Conservation (phyloP, 2,113 vertebrate genomes). For the Semicossyphus pulcher region DNA sequence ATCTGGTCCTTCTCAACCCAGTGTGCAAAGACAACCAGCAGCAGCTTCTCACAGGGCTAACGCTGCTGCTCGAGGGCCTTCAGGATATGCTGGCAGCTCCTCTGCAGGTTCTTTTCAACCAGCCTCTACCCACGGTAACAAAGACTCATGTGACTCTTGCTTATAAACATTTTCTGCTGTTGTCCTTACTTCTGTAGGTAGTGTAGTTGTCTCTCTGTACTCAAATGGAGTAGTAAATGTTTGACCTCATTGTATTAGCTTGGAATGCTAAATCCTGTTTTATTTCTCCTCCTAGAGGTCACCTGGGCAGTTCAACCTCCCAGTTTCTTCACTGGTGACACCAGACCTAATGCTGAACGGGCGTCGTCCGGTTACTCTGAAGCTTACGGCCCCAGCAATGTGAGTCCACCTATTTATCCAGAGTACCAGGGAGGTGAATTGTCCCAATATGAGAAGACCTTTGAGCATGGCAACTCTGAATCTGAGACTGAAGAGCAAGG, state of each 20-base stretch:
- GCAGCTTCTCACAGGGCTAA: background rate
- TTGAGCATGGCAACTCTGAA: slow-evolving; percentile 16
- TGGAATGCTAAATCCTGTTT: background rate
- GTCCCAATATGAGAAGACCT: background rate
- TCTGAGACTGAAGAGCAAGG: slow-evolving; percentile 1
- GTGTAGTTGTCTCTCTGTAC: no score
- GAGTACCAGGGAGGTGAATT: slow-evolving; percentile 20
- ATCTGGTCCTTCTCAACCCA: background rate
- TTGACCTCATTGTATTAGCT: no score
- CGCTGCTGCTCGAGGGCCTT: background rate
- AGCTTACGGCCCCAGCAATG: background rate
- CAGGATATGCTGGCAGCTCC: fast-evolving
- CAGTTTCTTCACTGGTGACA: background rate
- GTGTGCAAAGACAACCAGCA: fast-evolving
- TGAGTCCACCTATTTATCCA: background rate
- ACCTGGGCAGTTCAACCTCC: background rate
- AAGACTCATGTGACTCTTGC: background rate
- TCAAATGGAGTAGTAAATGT: no score
- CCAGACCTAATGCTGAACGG: background rate
- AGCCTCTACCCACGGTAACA: background rate
- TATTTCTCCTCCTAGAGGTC: background rate
- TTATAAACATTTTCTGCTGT: no score
- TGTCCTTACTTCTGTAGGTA: no score
- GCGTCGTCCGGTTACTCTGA: background rate
- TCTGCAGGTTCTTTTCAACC: background rate